A percentile compares a stretch with the other conserved stretches of the same genome.
Conservation (phyloP, 2,888 invertebrate genomes). For the Bellardia bayeri region DNA sequence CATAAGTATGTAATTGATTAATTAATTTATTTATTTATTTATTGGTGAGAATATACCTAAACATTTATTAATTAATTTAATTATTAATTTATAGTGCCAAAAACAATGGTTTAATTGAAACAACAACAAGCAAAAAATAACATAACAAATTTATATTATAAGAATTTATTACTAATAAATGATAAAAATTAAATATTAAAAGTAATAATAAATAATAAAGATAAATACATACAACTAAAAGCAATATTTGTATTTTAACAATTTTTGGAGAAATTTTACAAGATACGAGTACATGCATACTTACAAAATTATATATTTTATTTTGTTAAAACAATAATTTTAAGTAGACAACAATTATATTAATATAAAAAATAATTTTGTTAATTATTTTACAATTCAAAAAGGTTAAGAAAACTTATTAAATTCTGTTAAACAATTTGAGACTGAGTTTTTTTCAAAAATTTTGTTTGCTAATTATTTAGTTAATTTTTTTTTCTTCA, state of each 20-base stretch:
- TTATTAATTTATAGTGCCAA: slow-evolving; percentile 61
- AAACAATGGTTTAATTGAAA: slow-evolving; percentile 56
- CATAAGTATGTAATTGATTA: slow-evolving; percentile 16
- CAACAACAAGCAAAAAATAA: slow-evolving; percentile 33
- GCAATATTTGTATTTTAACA: slow-evolving; percentile 70
- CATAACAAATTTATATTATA: slow-evolving; percentile 33
- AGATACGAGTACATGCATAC: slow-evolving; percentile 57
- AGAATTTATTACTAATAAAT: slow-evolving; percentile 67
- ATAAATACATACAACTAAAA: slow-evolving; percentile 60
- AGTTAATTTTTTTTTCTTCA: slow-evolving; percentile 49
- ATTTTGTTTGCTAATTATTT: slow-evolving; percentile 64
- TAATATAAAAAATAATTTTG: slow-evolving; percentile 51
- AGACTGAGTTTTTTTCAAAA: slow-evolving; percentile 72
- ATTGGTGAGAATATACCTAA: slow-evolving; percentile 26
- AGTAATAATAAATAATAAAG: neutral
- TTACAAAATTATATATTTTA: slow-evolving; percentile 25
- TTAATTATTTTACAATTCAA: slow-evolving; percentile 54
- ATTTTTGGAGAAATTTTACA: slow-evolving; percentile 74
- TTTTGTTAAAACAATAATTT: slow-evolving; percentile 66
- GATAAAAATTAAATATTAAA: too few species aligned
- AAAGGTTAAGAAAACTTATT: slow-evolving; percentile 14
- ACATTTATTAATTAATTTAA: too few species aligned
- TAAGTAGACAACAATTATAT: slow-evolving; percentile 69
- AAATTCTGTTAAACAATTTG: slow-evolving; percentile 68
- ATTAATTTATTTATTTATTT: slow-evolving; percentile 40